Conservation (phyloP, 2,888 invertebrate genomes). For the Eretmocerus hayati region DNA sequence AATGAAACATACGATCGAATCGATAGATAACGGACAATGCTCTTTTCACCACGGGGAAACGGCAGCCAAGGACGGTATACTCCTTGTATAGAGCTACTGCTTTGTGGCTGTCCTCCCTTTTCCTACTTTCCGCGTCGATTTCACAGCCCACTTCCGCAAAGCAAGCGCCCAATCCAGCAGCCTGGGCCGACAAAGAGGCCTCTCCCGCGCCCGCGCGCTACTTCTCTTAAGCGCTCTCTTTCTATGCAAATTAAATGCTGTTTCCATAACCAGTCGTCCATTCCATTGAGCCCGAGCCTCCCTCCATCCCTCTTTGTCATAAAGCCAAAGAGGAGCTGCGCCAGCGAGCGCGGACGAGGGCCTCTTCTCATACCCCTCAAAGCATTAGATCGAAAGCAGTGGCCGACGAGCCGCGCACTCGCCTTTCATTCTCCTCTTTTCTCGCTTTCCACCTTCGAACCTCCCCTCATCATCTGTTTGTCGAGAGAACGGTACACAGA, state of each 20-base stretch:
- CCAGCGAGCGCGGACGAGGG: conserved; percentile 32
- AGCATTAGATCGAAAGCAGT: no score
- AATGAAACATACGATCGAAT: conserved; percentile 47
- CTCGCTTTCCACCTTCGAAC: background rate
- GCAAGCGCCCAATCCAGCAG: background rate
- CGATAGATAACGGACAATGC: conserved; percentile 48
- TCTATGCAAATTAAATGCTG: conserved; percentile 49
- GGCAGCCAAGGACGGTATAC: conserved; percentile 11
- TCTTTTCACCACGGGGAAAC: conserved; percentile 40
- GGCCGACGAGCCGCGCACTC: no score
- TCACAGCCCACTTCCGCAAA: conserved; percentile 8
- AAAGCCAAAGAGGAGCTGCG: conserved; percentile 46
- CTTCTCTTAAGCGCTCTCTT: conserved; percentile 31
- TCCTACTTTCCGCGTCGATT: conserved; percentile 3
- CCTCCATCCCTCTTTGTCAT: conserved; percentile 41
- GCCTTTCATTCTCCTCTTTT: conserved; percentile 4
- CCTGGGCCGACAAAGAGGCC: background rate
- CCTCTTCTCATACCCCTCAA: no score
- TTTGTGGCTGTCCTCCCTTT: conserved; percentile 1
- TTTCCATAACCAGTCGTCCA: conserved; percentile 44
- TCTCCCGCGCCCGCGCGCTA: conserved; percentile 13
- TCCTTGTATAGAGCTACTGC: background rate
- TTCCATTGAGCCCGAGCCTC: conserved; percentile 42
- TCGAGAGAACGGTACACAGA: no score
- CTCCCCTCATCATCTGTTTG: no score